Conservation (phyloP, 2,797 vertebrate genomes). For the Xenopus petersii region DNA sequence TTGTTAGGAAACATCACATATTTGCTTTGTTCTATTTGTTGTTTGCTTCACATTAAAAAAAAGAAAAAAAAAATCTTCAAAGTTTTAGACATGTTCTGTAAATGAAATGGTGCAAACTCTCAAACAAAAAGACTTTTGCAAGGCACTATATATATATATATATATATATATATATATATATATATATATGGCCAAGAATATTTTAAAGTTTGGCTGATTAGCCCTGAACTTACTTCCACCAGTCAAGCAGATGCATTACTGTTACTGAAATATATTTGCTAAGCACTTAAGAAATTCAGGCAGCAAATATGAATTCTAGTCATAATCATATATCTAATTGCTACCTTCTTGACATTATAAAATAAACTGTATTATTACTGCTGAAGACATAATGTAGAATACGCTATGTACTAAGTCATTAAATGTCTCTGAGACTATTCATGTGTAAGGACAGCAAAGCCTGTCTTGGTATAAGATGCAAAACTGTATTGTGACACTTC, state of each 20-base stretch:
- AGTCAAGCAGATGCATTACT: background rate
- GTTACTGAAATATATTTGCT: background rate
- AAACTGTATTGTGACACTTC: background rate
- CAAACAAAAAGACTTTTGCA: no score
- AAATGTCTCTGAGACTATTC: background rate
- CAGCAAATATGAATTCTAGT: conserved; percentile 5
- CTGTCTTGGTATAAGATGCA: background rate
- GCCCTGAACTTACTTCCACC: background rate
- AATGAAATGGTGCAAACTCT: no score
- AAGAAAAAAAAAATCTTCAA: no score
- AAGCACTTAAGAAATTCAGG: background rate
- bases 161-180: no score
- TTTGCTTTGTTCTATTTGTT: background rate
- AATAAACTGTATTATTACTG: background rate
- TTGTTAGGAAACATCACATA: background rate
- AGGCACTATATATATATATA: no score
- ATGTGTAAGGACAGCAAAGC: conserved; percentile 4
- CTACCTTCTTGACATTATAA: background rate
- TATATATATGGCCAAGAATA: no score
- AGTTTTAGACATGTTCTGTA: no score
- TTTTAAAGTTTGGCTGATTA: background rate
- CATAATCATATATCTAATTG: background rate
- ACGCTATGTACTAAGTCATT: conserved; percentile 24
- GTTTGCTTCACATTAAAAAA: no score
- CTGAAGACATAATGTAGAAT: conserved; percentile 10